These are phyloP conservation scores for Myotis findleyi DNA, from an alignment of 2,797 vertebrate species.

Conservation along the genomic window DNA sequence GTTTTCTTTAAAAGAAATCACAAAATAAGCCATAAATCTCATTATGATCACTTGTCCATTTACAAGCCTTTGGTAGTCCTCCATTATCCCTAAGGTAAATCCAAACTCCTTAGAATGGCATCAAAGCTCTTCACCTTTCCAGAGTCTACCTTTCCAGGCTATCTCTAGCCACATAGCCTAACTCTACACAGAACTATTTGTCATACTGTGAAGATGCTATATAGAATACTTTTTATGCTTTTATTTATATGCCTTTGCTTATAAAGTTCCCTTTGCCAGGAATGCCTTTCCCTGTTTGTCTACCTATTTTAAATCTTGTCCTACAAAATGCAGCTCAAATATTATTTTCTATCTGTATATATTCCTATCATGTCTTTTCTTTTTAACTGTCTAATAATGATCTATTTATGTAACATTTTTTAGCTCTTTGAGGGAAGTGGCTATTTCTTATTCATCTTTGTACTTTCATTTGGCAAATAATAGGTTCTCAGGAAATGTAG, in stretches of 20 bases:
- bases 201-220: slow-evolving; percentile 27
- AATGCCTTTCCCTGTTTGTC: slow-evolving; percentile 39
- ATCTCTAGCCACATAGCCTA: slow-evolving; percentile 15
- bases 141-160: slow-evolving; percentile 2
- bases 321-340: slow-evolving; percentile 11
- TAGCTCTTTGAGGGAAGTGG: slow-evolving; percentile 42
- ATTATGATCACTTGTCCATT: slow-evolving; percentile 24
- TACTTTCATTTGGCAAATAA: slow-evolving; percentile 41
- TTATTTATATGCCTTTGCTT: slow-evolving; percentile 50
- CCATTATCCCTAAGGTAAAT: slow-evolving; percentile 31
- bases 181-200: slow-evolving; percentile 7
- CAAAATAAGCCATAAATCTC: slow-evolving; percentile 40
- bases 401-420: slow-evolving; percentile 12
- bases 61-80: slow-evolving; percentile 45
- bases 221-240: slow-evolving; percentile 18
- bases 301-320: slow-evolving; percentile 53
- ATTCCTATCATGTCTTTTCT: slow-evolving; percentile 20
- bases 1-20: slow-evolving; percentile 31
- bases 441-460: slow-evolving; percentile 28
- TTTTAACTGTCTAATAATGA: slow-evolving; percentile 47
- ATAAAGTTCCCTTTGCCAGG: slow-evolving; percentile 30
- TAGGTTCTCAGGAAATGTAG: slow-evolving; percentile 51
- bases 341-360: slow-evolving; percentile 12
- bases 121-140: neutral
- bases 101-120: neutral